Evolutionary conservation across 2,888 invertebrate genomes (phyloP).

Genomic region (Drosophila neonasuta): DNA sequence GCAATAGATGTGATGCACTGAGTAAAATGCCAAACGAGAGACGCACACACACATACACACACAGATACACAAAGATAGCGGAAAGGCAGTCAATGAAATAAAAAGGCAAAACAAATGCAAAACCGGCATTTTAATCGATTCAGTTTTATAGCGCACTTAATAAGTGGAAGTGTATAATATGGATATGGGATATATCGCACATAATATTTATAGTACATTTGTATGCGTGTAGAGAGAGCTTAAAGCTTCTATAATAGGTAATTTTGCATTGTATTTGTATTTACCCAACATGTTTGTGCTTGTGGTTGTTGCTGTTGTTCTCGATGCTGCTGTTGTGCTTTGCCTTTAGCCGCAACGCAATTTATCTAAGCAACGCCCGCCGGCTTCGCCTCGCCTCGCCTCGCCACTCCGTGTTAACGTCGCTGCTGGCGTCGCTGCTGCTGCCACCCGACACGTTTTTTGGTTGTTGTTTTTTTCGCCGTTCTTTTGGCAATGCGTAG

Average conservation of each 20-base stretch:
- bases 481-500: slow-evolving; percentile 48
- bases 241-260: slow-evolving; percentile 46
- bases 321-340: slow-evolving; percentile 35
- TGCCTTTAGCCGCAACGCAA: slow-evolving; percentile 73
- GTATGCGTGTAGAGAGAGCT: slow-evolving; percentile 14
- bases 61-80: slow-evolving; percentile 30
- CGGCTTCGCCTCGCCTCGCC: slow-evolving; percentile 3
- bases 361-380: slow-evolving; percentile 68
- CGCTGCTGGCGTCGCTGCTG: slow-evolving; percentile 37
- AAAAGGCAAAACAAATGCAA: slow-evolving; percentile 46
- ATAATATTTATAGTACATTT: not conserved
- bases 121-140: slow-evolving; percentile 68
- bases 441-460: slow-evolving; percentile 59
- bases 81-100: slow-evolving; percentile 38
- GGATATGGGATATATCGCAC: slow-evolving; percentile 23
- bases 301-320: slow-evolving; percentile 40
- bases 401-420: slow-evolving; percentile 33
- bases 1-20: slow-evolving; percentile 37
- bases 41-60: slow-evolving; percentile 9
- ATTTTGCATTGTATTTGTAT: slow-evolving; percentile 51
- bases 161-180: slow-evolving; percentile 24
- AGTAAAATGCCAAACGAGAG: slow-evolving; percentile 28
- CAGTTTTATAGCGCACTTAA: slow-evolving; percentile 30
- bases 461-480: slow-evolving; percentile 1
- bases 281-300: slow-evolving; percentile 74